These are phyloP conservation scores for Plumapathes pennacea DNA, from an alignment of 92 coral and sea anemone species.

Conservation along the genomic window DNA sequence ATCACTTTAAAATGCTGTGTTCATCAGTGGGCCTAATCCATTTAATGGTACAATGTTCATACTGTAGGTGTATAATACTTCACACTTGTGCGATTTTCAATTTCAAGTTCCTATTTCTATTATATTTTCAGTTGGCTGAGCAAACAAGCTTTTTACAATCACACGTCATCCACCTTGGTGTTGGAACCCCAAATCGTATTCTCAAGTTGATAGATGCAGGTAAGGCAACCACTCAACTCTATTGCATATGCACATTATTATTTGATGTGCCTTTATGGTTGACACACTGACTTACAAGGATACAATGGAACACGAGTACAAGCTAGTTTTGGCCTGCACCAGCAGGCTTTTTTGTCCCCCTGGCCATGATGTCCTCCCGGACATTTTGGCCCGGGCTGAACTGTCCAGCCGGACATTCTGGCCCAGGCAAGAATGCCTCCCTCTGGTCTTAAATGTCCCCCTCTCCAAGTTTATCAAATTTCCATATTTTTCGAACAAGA, in stretches of 20 bases:
- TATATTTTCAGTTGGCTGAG: slow-evolving; percentile 59
- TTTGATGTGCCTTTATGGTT: not conserved
- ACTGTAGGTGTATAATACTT: not conserved
- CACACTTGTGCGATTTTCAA: not conserved
- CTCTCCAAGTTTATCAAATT: too few relatives aligned
- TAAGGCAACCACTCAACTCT: not conserved
- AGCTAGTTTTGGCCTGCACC: too few relatives aligned
- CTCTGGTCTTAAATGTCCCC: too few relatives aligned
- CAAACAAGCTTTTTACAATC: slow-evolving; percentile 77
- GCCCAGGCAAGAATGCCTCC: too few relatives aligned
- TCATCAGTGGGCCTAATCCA: not conserved
- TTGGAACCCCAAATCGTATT: slow-evolving; percentile 95
- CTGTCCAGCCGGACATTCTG: too few relatives aligned
- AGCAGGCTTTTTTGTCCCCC: too few relatives aligned
- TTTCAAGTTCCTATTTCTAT: not conserved
- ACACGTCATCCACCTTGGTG: slow-evolving; percentile 80
- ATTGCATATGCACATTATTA: not conserved
- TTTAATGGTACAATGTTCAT: not conserved
- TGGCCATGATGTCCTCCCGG: too few relatives aligned
- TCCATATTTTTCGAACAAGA: too few relatives aligned
- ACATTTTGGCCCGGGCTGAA: too few relatives aligned
- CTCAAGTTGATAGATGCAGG: slow-evolving; percentile 76
- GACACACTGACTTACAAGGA: not conserved
- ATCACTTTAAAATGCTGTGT: not conserved
- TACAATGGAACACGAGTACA: too few relatives aligned